Percentiles rank a stretch among this genome's conserved stretches.
These are phyloP conservation scores for Mustelus asterias DNA, from an alignment of 2,113 vertebrate genomes.

Conservation along the genomic window DNA sequence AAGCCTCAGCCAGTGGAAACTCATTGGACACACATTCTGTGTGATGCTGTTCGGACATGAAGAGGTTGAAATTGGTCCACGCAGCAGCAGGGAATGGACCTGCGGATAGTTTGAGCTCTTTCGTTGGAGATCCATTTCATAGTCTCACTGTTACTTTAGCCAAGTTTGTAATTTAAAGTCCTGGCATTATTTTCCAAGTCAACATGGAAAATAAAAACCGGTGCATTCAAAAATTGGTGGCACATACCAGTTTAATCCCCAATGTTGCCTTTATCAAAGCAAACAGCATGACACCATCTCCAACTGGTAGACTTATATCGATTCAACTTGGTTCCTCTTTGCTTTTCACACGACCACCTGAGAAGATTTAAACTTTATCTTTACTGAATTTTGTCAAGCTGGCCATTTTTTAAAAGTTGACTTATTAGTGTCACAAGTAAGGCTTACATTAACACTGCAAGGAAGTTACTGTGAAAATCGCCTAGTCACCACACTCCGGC, in stretches of 20 bases:
- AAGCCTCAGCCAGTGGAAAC: not conserved
- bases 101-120: not conserved
- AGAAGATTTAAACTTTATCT: not conserved
- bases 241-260: not conserved
- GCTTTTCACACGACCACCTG: not conserved
- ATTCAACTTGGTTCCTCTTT: not conserved
- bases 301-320: not conserved
- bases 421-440: too few species aligned
- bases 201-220: not conserved
- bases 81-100: not conserved
- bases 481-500: too few species aligned
- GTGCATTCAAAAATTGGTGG: not conserved
- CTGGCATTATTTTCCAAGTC: not conserved
- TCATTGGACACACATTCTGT: not conserved
- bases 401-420: too few species aligned
- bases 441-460: too few species aligned
- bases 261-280: not conserved
- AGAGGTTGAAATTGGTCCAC: not conserved
- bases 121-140: not conserved
- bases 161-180: not conserved
- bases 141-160: not conserved
- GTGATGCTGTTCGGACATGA: not conserved
- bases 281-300: not conserved
- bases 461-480: too few species aligned
- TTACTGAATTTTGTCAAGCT: not conserved